A percentile compares a stretch with the other conserved stretches of the same genome.
phyloP scores from a whole-genome alignment of 2,797 vertebrate species.

The Leptatherina wallacei region DNA sequence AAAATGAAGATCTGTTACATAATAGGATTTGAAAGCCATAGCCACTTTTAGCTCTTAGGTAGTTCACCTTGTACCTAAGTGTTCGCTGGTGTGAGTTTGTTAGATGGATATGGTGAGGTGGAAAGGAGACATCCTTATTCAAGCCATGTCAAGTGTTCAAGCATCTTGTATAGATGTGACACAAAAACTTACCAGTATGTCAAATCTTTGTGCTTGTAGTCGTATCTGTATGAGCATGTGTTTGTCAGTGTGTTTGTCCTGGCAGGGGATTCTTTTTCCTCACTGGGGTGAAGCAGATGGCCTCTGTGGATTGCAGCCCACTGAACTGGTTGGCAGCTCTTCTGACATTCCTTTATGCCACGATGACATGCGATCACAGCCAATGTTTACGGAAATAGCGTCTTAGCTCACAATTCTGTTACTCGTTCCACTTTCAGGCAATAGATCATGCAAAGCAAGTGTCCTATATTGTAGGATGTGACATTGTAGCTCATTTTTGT shows the following conservation, averaged over 20 bases:
- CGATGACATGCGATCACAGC: slow-evolving; percentile 65
- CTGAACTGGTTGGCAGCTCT: slow-evolving; percentile 71
- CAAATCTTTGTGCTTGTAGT: slow-evolving; percentile 19
- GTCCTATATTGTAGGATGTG: slow-evolving; percentile 40
- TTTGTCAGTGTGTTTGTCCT: slow-evolving; percentile 44
- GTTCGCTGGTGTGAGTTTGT: slow-evolving; percentile 26
- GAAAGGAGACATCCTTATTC: slow-evolving; percentile 9
- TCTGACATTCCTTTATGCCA: slow-evolving; percentile 72
- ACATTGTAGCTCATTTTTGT: slow-evolving; percentile 37
- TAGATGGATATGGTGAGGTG: slow-evolving; percentile 11
- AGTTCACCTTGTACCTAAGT: slow-evolving; percentile 49
- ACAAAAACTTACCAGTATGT: slow-evolving; percentile 6
- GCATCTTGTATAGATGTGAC: slow-evolving; percentile 34
- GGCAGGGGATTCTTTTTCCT: slow-evolving; percentile 34
- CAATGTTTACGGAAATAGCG: slow-evolving; percentile 59
- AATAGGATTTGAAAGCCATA: slow-evolving; percentile 73
- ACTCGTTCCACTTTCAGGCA: slow-evolving; percentile 60
- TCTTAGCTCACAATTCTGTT: slow-evolving; percentile 57
- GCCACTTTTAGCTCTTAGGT: slow-evolving; percentile 64
- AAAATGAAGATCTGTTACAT: slow-evolving; percentile 60
- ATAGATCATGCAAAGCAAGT: slow-evolving; percentile 48
- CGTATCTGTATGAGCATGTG: slow-evolving; percentile 23
- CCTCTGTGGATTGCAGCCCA: slow-evolving; percentile 63
- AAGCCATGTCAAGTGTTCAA: slow-evolving; percentile 27
- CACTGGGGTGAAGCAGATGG: slow-evolving; percentile 65